Base-by-base conservation (phyloP, 2,888 invertebrate species). In the Agrotis exclamationis region DNA sequence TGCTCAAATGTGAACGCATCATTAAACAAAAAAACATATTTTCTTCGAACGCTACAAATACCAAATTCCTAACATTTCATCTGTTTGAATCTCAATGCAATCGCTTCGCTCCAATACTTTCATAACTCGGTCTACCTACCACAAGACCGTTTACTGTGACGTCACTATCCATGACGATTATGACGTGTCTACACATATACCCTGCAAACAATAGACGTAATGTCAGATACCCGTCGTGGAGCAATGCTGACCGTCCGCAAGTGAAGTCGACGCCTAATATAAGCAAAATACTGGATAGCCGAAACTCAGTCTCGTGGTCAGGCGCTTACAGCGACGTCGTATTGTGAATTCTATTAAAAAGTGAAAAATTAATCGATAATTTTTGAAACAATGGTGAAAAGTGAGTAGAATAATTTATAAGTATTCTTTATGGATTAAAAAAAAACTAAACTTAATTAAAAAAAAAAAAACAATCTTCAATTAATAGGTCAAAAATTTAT, bases 331-430 rank as follows among this genome's bases (percentile, higher is more conserved):
- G 79, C 58, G 33, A 74, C 59, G 84, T 85, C 79, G 84, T 81
- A 51, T 66, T 59, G 78, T 76, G 74, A 70, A 74, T 70, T 50
- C 9, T 54, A 24, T 54, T 53, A 5, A 64, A 51, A 47, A 76
- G 80, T 85, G 80, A 14, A 71, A 57, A 53, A 51, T 45, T 56
- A n/a, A 74, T 74, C 65, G 65, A 68, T 69, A 54, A 62, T 4
- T 63, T 39, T 54, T 48, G 16, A 48, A 73, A 83, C 68, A 47
- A 89, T 89, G 89, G 88, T 64, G 2, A 89, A 88, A 86, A 65
- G 89, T 89, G 64, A 88, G 89, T 87, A 71, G 24, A 18, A n/a
- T n/a, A 14, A 13, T 45, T 22, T 16, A n/a, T n/a, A n/a, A n/a
- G n/a, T 0, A 7, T 22, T 60, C 16, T 1, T 33, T 51, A 47